These are phyloP conservation scores for Agrotis clavis DNA, from an alignment of 2,888 invertebrate species.

Conservation along the genomic window DNA sequence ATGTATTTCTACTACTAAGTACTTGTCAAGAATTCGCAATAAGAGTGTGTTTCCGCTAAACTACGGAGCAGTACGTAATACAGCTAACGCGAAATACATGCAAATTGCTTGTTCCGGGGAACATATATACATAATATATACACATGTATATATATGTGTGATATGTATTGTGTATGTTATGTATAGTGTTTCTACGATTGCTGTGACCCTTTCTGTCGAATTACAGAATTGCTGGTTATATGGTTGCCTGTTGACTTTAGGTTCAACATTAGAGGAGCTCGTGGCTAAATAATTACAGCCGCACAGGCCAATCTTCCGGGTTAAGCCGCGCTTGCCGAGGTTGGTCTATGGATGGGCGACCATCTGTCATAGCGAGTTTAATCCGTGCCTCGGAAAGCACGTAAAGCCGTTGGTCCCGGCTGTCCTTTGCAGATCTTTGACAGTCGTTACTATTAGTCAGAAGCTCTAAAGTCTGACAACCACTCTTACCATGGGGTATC, in stretches of 20 bases:
- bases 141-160: neutral
- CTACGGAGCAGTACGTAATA: constrained; percentile 32
- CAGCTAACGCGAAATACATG: constrained; percentile 44
- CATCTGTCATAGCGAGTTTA: too few species aligned
- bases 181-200: neutral
- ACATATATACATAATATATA: constrained; percentile 20
- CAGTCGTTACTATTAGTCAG: too few species aligned
- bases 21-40: constrained; percentile 61
- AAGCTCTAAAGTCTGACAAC: too few species aligned
- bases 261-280: neutral
- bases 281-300: too few species aligned
- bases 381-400: too few species aligned
- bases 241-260: neutral
- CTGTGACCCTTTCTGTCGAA: constrained; percentile 16
- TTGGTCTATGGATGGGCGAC: too few species aligned
- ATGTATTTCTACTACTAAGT: constrained; percentile 13
- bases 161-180: neutral
- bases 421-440: too few species aligned
- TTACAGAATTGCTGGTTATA: neutral
- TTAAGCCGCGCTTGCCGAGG: too few species aligned
- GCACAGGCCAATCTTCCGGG: too few species aligned
- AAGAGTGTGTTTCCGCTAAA: constrained; percentile 41
- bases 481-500: too few species aligned
- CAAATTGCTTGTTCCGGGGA: constrained; percentile 50
- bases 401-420: too few species aligned